Base-by-base conservation (phyloP, 2,113 vertebrate genomes). In the Sinocyclocheilus rhinocerous region DNA sequence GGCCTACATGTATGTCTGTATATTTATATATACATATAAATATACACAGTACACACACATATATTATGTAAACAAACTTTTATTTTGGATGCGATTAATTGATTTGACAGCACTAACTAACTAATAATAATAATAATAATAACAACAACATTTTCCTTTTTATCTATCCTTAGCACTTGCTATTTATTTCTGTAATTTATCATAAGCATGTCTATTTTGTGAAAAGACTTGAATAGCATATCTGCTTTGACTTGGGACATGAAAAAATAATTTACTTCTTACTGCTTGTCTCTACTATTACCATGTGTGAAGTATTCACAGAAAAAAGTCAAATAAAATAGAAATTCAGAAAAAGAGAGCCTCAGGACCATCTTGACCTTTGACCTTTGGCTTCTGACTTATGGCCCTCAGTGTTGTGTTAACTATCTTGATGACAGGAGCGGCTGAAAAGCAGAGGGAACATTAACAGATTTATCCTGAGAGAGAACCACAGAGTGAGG, bases 361-460 rank as follows among this genome's bases (percentile, higher is more conserved):
- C 48, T 84, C 33, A 39, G 69, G 81, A 69, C 20, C 81, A 36
- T 65, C 79, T 85, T 88, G 78, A 88, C 83, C 87, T 88, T 81
- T 88, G 55, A 81, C 59, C 59, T 77, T 26, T 82, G 55, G 70
- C 78, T 48, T 85, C 75, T 88, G 84, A 88, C 79, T 81, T 81
- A 45, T 77, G 72, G 84, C 33, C 78, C 55, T 88, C 63, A 61
- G 50, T 39, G 79, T 80, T 76, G 48, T 85, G 84, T 77, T 82
- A 81, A 88, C 57, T 70, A 48, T 55, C 61, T 29, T 7, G 48
- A 78, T 76, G 79, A 85, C 84, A 72, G 29, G 72, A 77, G 52
- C 4, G 20, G 42, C 55, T 83, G 75, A 86, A 72, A 61, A 70
- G 48, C 33, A 78, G 26, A 63, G 50, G 20, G 76, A 83, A 55